A percentile compares a stretch with the other conserved stretches of the same genome.
phyloP scores from a whole-genome alignment of 2,797 vertebrate genomes.

The Lagocephalus sceleratus region DNA sequence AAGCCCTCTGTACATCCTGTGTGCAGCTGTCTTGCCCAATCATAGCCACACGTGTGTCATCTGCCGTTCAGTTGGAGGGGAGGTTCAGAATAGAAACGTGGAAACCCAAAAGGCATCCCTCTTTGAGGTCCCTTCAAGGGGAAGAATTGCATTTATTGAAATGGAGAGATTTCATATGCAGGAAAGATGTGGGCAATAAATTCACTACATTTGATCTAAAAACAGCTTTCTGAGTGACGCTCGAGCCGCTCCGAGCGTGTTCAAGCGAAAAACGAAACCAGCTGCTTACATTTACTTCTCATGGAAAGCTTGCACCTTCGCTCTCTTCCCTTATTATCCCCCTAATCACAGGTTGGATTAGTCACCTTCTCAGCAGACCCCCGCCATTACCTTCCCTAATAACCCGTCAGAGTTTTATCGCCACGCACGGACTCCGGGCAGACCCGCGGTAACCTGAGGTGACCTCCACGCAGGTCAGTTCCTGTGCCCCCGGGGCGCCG shows the following conservation, averaged over 20 bases:
- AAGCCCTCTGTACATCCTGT: constrained; percentile 67
- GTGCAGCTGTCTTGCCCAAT: constrained; percentile 74
- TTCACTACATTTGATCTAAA: background rate
- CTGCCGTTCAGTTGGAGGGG: constrained; percentile 61
- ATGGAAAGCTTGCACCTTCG: constrained; percentile 23
- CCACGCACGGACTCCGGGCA: constrained; percentile 45
- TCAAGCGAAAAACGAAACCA: constrained; percentile 19
- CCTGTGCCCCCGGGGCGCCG: constrained; percentile 59
- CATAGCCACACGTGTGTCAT: constrained; percentile 69
- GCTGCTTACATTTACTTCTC: constrained; percentile 18
- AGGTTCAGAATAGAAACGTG: constrained; percentile 51
- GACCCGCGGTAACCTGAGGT: constrained; percentile 51
- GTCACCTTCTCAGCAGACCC: constrained; percentile 48
- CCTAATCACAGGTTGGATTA: constrained; percentile 37
- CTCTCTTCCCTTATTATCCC: constrained; percentile 24
- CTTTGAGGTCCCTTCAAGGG: constrained; percentile 23
- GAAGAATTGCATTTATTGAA: constrained; percentile 37
- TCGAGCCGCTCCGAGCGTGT: constrained; percentile 10
- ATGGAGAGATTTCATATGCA: constrained; percentile 13
- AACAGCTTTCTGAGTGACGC: constrained; percentile 17
- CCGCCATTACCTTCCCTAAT: constrained; percentile 60
- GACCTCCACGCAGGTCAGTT: constrained; percentile 67
- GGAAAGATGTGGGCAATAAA: constrained; percentile 17
- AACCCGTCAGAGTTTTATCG: constrained; percentile 65
- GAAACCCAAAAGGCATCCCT: constrained; percentile 30